Evolutionary conservation across 2,888 invertebrate genomes (phyloP).

Genomic region (Diachrysia chrysitis): DNA sequence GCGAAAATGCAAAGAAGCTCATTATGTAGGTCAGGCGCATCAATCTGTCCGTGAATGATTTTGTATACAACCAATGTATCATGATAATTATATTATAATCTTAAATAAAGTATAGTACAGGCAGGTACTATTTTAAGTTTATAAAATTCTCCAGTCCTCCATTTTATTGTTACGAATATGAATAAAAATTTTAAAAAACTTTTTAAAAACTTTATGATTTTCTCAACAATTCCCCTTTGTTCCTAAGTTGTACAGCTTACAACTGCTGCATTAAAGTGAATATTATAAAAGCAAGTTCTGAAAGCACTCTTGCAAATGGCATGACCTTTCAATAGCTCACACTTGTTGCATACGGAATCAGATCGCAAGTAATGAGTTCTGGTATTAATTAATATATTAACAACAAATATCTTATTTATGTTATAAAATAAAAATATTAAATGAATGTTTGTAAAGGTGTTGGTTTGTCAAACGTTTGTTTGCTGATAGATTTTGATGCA

Average conservation of each 20-base stretch:
- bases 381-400: neutral
- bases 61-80: no score
- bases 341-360: constrained; percentile 24
- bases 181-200: no score
- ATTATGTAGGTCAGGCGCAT: no score
- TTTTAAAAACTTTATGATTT: neutral
- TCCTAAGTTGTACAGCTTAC: neutral
- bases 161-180: neutral
- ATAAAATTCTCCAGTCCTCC: neutral
- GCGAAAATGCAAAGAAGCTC: no score
- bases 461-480: neutral
- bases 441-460: neutral
- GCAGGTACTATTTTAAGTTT: neutral
- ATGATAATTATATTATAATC: no score
- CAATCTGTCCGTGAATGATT: no score
- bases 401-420: neutral
- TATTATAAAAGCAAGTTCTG: constrained; percentile 5
- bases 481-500: no score
- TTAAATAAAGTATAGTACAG: no score
- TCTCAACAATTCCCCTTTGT: neutral
- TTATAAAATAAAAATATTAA: neutral
- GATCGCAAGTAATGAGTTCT: neutral
- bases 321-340: constrained; percentile 11
- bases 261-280: neutral
- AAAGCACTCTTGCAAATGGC: constrained; percentile 6